These are phyloP conservation scores for Drosophila mayaguana DNA, from an alignment of 2,888 invertebrate species.

Conservation along the genomic window DNA sequence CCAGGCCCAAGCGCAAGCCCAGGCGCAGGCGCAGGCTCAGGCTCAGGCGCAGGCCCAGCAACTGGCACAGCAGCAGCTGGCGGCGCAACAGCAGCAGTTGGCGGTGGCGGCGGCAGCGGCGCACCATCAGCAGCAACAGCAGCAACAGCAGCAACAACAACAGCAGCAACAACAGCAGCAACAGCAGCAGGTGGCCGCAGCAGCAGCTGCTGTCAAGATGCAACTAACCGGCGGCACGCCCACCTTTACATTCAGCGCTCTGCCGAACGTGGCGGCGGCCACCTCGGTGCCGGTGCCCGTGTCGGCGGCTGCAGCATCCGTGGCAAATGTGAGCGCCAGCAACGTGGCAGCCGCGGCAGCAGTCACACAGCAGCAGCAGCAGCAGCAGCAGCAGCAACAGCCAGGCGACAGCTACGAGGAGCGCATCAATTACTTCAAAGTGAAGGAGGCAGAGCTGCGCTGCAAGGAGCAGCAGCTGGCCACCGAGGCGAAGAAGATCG, in stretches of 20 bases:
- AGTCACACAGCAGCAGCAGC: constrained; percentile 13
- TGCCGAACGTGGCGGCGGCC: constrained; percentile 73
- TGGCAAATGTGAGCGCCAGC: constrained; percentile 31
- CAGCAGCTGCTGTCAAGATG: constrained; percentile 76
- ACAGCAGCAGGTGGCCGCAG: constrained; percentile 54
- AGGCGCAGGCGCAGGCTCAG: constrained; percentile 54
- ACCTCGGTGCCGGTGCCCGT: constrained; percentile 49
- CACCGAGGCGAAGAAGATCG: constrained; percentile 83
- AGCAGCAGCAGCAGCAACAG: constrained; percentile 6
- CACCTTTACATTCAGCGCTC: constrained; percentile 82
- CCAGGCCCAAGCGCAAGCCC: constrained; percentile 77
- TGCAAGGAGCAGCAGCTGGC: constrained; percentile 83
- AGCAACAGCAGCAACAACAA: constrained; percentile 57
- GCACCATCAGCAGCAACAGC: constrained; percentile 74
- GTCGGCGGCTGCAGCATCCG: constrained; percentile 31
- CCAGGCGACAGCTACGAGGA: constrained; percentile 74
- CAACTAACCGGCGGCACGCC: constrained; percentile 79
- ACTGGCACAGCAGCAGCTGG: constrained; percentile 62
- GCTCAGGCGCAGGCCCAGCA: constrained; percentile 71
- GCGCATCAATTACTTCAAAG: constrained; percentile 81
- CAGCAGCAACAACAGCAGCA: constrained; percentile 62
- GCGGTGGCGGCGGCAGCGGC: constrained; percentile 65
- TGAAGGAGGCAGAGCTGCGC: constrained; percentile 84
- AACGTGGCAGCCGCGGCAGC: constrained; percentile 26
- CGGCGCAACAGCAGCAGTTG: constrained; percentile 65